A percentile compares a stretch with the other conserved stretches of the same genome.
Evolutionary conservation across 35 echinoderm and acorn worm species (phyloP).

Genomic region (Ophiothrix spiculata): DNA sequence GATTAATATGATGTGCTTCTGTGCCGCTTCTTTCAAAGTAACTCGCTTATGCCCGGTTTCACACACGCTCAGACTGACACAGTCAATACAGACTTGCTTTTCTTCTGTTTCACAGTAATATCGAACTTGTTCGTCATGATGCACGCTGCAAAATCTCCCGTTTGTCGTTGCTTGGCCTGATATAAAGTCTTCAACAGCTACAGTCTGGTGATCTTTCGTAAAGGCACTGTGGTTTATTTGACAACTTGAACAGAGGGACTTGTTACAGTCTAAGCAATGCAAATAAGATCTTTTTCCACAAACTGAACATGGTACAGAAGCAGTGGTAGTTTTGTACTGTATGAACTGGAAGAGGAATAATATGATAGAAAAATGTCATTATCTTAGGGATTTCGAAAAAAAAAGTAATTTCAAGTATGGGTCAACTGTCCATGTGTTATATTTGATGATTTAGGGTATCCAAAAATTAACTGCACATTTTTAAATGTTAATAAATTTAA

Average conservation of each 20-base stretch:
- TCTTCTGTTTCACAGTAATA: background rate
- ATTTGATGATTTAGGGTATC: no score
- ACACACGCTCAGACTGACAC: background rate
- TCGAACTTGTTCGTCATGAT: background rate
- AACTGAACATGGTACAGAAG: no score
- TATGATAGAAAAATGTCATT: no score
- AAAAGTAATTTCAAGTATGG: no score
- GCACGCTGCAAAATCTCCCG: background rate
- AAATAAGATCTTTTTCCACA: background rate
- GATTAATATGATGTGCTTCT: background rate
- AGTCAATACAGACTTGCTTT: background rate
- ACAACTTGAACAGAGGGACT: background rate
- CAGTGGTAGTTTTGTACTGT: no score
- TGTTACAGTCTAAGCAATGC: background rate
- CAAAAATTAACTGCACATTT: no score
- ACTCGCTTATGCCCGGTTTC: background rate
- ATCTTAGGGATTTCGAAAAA: no score
- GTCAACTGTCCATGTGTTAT: no score
- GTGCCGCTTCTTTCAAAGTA: background rate
- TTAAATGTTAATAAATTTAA: no score
- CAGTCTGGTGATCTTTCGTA: background rate
- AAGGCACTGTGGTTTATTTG: background rate
- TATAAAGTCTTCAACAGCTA: background rate
- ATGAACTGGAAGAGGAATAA: no score
- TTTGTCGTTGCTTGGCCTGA: background rate